Conservation (phyloP, 2,797 vertebrate species). For the Acridotheres tristis region DNA sequence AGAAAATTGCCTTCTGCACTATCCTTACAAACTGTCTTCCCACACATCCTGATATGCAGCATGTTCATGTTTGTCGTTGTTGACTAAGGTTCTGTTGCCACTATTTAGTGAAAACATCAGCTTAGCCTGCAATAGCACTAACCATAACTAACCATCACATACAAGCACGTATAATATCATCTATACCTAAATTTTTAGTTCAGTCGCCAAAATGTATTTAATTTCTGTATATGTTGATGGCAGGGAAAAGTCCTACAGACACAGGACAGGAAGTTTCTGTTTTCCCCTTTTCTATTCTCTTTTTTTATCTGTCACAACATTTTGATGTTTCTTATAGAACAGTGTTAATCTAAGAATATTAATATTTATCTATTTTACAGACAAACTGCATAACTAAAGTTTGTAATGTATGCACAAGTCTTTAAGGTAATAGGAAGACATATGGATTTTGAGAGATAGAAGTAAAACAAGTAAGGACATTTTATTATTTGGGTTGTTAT, state of each 20-base stretch:
- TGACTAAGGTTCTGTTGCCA: neutral
- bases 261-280: neutral
- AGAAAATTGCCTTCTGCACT: too few relatives aligned
- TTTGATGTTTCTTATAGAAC: neutral
- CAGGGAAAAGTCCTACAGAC: neutral
- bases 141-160: neutral
- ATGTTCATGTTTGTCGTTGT: neutral
- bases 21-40: too few relatives aligned
- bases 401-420: neutral
- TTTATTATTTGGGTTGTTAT: neutral
- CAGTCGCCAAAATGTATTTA: neutral
- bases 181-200: neutral
- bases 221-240: neutral
- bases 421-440: neutral
- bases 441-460: neutral
- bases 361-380: neutral
- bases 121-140: neutral
- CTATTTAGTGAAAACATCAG: neutral
- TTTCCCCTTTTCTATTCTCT: neutral
- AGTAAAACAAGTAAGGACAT: neutral
- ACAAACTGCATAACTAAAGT: neutral
- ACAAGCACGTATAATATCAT: neutral
- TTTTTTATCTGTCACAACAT: neutral
- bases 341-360: neutral
- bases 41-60: neutral